phyloP scores from a whole-genome alignment of 2,113 vertebrate species.

The Saguinus midas region DNA sequence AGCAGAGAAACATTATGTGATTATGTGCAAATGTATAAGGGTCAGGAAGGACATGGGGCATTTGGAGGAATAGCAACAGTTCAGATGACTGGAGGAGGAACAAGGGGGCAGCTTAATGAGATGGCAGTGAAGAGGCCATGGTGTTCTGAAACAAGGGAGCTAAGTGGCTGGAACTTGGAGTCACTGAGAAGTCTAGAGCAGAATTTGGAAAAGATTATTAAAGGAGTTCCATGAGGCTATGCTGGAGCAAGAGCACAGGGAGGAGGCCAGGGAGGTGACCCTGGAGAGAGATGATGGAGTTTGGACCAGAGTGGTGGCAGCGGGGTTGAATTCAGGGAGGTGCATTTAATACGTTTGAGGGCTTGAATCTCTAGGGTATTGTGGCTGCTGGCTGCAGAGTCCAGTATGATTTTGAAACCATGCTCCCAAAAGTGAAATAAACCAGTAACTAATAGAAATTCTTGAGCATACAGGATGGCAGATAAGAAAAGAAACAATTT shows the following conservation, averaged over 20 bases:
- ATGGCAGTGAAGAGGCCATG: background rate
- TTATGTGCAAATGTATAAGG: background rate
- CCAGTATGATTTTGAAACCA: background rate
- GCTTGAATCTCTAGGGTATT: background rate
- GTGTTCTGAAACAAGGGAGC: background rate
- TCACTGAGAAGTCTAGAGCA: background rate
- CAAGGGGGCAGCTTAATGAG: too few species aligned
- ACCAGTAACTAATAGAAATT: background rate
- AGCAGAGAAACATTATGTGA: background rate
- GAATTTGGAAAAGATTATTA: background rate
- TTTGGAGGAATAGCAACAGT: background rate
- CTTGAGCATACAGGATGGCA: background rate
- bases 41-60: fast-evolving
- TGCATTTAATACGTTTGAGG: background rate
- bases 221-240: background rate
- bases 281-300: background rate
- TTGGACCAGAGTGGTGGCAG: background rate
- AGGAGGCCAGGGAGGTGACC: background rate
- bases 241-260: background rate
- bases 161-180: background rate
- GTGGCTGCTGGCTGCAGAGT: too few species aligned
- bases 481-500: background rate
- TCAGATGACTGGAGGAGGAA: background rate
- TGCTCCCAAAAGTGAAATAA: background rate
- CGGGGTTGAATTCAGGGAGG: background rate